These are phyloP conservation scores for Emmelina monodactyla DNA, from an alignment of 2,888 invertebrate species.

Conservation along the genomic window DNA sequence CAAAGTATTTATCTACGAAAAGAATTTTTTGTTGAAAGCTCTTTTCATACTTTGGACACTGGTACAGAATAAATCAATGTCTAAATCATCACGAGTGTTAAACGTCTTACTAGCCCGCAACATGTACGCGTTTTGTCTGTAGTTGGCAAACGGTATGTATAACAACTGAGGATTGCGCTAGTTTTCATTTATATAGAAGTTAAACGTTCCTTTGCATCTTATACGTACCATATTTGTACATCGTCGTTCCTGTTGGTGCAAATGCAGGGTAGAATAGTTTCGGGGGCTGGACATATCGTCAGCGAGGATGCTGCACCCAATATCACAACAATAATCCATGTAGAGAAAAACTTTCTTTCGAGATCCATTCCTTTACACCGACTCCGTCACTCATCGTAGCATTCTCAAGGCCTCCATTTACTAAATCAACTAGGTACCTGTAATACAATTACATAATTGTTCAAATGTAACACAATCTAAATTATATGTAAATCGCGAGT, in stretches of 20 bases:
- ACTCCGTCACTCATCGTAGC: conserved; percentile 49
- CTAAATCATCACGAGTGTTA: too few species aligned
- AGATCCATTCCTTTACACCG: conserved; percentile 46
- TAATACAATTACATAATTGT: too few species aligned
- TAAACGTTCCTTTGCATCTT: not conserved
- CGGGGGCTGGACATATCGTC: conserved; percentile 75
- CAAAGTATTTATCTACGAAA: too few species aligned
- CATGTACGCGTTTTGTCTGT: too few species aligned
- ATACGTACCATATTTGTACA: conserved; percentile 81
- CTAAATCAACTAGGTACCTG: too few species aligned
- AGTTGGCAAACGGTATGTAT: too few species aligned
- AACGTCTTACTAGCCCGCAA: too few species aligned
- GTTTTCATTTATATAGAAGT: not conserved
- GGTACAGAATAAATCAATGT: too few species aligned
- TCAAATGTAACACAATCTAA: not conserved
- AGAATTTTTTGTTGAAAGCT: too few species aligned
- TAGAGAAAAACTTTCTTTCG: conserved; percentile 22
- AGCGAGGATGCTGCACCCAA: conserved; percentile 20
- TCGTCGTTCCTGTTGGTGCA: conserved; percentile 81
- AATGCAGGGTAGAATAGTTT: conserved; percentile 81
- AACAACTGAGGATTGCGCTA: too few species aligned
- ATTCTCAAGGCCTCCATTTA: conserved; percentile 20
- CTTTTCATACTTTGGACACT: too few species aligned
- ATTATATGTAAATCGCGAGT: too few species aligned
- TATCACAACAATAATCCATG: conserved; percentile 36